Evolutionary conservation across 2,888 invertebrate species (phyloP), one percentile per base, ranked within the genome.

Genomic region (Kryphioiulus occultus): DNA sequence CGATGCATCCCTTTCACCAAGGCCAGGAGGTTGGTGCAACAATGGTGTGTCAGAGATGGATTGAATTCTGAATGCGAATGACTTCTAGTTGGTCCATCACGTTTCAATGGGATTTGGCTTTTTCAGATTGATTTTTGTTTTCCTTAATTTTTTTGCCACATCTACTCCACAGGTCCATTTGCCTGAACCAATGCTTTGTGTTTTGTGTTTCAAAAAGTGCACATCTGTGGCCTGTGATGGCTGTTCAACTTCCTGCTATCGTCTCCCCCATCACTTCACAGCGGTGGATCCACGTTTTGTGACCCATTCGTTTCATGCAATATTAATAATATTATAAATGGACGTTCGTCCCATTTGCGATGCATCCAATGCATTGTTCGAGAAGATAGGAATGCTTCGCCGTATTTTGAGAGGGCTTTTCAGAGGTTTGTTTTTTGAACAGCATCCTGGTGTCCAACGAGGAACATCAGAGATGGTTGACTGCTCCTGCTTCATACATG

Each of bases 41-140:
- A 78, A 78, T 78, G 78, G 78, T 78, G 9, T 78, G 78, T 12
- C 78, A 78, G 78, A 78, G 78, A 78, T 78, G 30, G 78, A 78
- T 78, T 78, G 78, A 30, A 78, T 30, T 78, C 26, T 3, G 78
- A 3, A 53, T 68, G 26, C 68, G 22, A 59, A 59, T 59, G 59
- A 26, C 68, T 68, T 68, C 78, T 68, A 22, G 26, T 78, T 78
- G 30, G 30, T 78, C 78, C 30, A 78, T 30, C 0, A 30, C 78
- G 78, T 78, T 78, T 68, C 68, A 68, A 68, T 78, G 78, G 30
- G 78, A 78, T 78, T 78, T 30, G 78, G 12, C 30, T 26, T 78
- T 30, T 78, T 78, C 78, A 15, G 78, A 78, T 78, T 15, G 78
- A 78, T 78, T 15, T 15, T 78, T 9, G 9, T 78, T 78, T 78